Percentiles rank a stretch among this genome's conserved stretches.
Evolutionary conservation across 2,888 invertebrate genomes (phyloP).

Genomic region (Serripes groenlandicus): DNA sequence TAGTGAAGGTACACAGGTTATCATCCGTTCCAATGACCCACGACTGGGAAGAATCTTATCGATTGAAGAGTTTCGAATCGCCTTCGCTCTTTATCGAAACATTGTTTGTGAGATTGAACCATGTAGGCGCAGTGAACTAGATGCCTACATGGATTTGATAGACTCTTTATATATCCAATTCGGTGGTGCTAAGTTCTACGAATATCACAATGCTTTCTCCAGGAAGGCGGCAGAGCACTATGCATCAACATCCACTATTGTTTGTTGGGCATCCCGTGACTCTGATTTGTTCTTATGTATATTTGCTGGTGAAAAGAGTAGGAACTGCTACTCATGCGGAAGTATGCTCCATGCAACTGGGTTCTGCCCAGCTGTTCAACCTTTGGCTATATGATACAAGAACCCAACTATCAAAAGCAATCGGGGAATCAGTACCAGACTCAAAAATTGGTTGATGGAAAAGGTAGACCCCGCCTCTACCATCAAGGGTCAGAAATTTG

Average conservation of each 20-base stretch:
- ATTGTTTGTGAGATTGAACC: background rate
- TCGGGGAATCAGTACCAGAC: too few relatives aligned
- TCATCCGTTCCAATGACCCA: too few relatives aligned
- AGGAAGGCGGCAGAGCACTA: slow-evolving; percentile 4
- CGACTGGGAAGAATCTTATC: background rate
- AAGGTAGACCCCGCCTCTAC: background rate
- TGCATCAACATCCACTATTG: background rate
- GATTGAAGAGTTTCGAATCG: slow-evolving; percentile 9
- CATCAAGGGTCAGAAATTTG: background rate
- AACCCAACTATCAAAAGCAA: background rate
- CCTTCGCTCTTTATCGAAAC: background rate
- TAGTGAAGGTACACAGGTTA: too few relatives aligned
- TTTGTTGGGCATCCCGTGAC: background rate
- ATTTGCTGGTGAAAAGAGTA: background rate
- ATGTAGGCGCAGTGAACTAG: background rate
- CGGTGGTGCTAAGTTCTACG: background rate
- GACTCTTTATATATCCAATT: slow-evolving; percentile 2
- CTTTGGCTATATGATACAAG: background rate
- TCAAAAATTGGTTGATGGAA: background rate
- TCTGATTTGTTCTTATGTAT: background rate
- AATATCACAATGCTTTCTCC: slow-evolving; percentile 6
- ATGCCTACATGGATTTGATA: background rate
- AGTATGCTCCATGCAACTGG: background rate
- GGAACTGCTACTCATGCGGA: background rate
- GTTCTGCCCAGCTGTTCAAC: background rate